Base-by-base conservation (phyloP, 1,140 invertebrate species). In the Aethina tumida region DNA sequence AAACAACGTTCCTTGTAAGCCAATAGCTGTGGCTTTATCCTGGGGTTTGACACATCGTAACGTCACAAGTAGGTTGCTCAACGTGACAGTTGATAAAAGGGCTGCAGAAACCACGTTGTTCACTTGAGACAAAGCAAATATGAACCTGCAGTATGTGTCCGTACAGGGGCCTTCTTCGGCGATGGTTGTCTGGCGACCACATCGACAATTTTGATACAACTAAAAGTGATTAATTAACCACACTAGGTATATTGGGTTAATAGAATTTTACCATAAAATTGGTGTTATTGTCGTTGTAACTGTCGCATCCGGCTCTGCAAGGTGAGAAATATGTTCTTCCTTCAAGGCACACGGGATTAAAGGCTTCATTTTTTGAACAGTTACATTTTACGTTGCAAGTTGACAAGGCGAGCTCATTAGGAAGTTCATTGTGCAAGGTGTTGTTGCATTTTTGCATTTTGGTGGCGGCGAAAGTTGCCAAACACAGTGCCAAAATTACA, bases 231-330 rank as follows among this genome's bases (percentile, higher is more conserved):
- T n/a, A n/a, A n/a, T n/a, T n/a, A n/a, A n/a, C n/a, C n/a, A n/a
- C n/a, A n/a, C n/a, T n/a, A n/a, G n/a, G n/a, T n/a, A n/a, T n/a
- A n/a, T n/a, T n/a, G n/a, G n/a, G n/a, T n/a, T n/a, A n/a, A n/a
- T n/a, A n/a, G n/a, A n/a, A n/a, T n/a, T n/a, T n/a, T n/a, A n/a
- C n/a, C n/a, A n/a, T n/a, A n/a, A n/a, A n/a, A n/a, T n/a, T n/a
- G n/a, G n/a, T n/a, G n/a, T n/a, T n/a, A n/a, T n/a, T n/a, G n/a
- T n/a, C n/a, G n/a, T n/a, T n/a, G n/a, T n/a, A n/a, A n/a, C n/a
- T 5, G 57, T 41, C 56, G 52, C 81, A 84, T 9, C 80, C 81
- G 18, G 81, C 81, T 43, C 75, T 74, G 55, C 81, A 84, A 5
- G 80, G 72, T 6, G 73, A 79, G 49, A 77, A 81, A 57, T 73